Evolutionary conservation across 1,140 invertebrate genomes (phyloP).

Genomic region (Triops cancriformis): DNA sequence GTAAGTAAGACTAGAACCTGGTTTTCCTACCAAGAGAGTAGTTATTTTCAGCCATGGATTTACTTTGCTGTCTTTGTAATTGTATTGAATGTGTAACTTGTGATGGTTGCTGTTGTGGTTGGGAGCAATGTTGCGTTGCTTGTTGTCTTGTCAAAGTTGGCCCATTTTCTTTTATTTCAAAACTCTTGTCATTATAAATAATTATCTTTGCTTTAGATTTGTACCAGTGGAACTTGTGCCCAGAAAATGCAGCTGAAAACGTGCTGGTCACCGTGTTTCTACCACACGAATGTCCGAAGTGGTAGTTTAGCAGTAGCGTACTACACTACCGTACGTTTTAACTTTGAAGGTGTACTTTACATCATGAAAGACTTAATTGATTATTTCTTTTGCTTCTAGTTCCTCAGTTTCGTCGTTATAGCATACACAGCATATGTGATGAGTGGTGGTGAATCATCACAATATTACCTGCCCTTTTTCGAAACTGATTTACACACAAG

Average conservation of each 20-base stretch:
- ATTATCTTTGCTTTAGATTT: neutral
- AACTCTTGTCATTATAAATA: neutral
- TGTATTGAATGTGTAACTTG: neutral
- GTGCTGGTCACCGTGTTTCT: slow-evolving; percentile 79
- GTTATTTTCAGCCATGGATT: neutral
- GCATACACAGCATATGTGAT: slow-evolving; percentile 65
- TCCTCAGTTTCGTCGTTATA: slow-evolving; percentile 61
- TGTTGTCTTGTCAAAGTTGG: neutral
- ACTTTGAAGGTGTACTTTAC: slow-evolving; percentile 16
- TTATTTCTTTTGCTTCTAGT: slow-evolving; percentile 40
- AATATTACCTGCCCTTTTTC: slow-evolving; percentile 76
- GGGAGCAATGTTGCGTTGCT: neutral
- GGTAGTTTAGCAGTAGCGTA: slow-evolving; percentile 65
- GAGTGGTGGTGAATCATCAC: slow-evolving; percentile 71
- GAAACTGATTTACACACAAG: slow-evolving; percentile 69
- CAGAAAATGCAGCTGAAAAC: slow-evolving; percentile 61
- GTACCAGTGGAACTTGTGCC: neutral
- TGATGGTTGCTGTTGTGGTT: neutral
- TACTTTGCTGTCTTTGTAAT: neutral
- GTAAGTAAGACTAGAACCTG: no score
- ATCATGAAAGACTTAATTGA: slow-evolving; percentile 10
- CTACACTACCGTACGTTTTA: slow-evolving; percentile 54
- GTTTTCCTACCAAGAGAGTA: neutral
- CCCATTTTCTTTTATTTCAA: neutral
- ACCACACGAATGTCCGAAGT: slow-evolving; percentile 64